Conservation (phyloP, 2,113 vertebrate species). For the Carassius gibelio region DNA sequence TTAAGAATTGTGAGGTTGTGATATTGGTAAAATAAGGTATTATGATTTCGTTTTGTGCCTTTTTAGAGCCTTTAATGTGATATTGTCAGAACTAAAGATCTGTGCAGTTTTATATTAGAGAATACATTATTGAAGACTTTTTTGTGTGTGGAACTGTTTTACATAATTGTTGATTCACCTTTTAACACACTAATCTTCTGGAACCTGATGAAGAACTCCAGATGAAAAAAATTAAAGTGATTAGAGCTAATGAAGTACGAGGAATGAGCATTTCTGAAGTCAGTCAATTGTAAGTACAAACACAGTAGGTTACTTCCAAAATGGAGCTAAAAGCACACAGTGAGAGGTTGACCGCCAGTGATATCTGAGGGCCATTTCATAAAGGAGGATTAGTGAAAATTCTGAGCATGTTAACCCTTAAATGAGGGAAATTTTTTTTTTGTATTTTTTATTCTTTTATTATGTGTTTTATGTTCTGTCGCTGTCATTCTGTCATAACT, state of each 20-base stretch:
- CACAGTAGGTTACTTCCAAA: background rate
- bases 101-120: background rate
- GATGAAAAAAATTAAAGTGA: slow-evolving; percentile 8
- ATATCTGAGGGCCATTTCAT: too few relatives aligned
- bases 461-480: too few relatives aligned
- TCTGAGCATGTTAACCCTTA: too few relatives aligned
- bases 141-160: background rate
- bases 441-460: too few relatives aligned
- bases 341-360: background rate
- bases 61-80: background rate
- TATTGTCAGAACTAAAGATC: background rate
- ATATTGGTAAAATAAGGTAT: background rate
- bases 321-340: background rate
- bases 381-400: too few relatives aligned
- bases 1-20: background rate
- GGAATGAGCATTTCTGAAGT: slow-evolving; percentile 11
- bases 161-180: slow-evolving; percentile 39
- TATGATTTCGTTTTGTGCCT: background rate
- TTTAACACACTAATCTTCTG: slow-evolving; percentile 27
- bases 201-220: slow-evolving; percentile 24
- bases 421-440: too few relatives aligned
- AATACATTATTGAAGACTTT: background rate
- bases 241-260: slow-evolving; percentile 32
- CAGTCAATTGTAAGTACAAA: slow-evolving; percentile 1
- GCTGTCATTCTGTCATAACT: too few relatives aligned